Conservation (phyloP, 2,888 invertebrate species). For the Brachyopa scutellaris region DNA sequence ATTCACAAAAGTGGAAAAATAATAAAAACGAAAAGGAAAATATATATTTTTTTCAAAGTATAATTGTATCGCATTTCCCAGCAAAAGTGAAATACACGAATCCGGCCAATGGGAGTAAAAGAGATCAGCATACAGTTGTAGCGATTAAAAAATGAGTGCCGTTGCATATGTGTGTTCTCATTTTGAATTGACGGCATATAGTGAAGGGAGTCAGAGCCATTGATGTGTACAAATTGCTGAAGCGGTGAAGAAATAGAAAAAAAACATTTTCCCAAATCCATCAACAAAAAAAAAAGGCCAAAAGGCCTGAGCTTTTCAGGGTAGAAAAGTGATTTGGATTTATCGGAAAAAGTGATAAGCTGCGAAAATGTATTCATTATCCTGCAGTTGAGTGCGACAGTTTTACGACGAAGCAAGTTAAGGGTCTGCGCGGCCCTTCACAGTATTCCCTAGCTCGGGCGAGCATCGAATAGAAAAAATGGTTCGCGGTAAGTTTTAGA, state of each 20-base stretch:
- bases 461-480: conserved; percentile 44
- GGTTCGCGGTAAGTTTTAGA: conserved; percentile 65
- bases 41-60: conserved; percentile 29
- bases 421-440: not conserved
- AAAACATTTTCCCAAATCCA: conserved; percentile 39
- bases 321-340: too few relatives aligned
- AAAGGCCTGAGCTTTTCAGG: too few relatives aligned
- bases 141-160: conserved; percentile 36
- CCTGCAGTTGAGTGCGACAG: conserved; percentile 41
- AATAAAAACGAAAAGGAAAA: conserved; percentile 28
- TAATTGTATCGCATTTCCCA: conserved; percentile 50
- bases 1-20: conserved; percentile 6
- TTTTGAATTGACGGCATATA: conserved; percentile 27
- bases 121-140: not conserved
- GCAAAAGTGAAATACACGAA: conserved; percentile 13
- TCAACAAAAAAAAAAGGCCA: conserved; percentile 20
- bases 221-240: conserved; percentile 63
- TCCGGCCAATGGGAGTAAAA: not conserved
- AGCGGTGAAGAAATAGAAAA: conserved; percentile 59
- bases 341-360: conserved; percentile 23
- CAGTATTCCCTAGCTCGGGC: conserved; percentile 1
- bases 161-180: conserved; percentile 28
- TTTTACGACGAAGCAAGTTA: not conserved
- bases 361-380: conserved; percentile 22
- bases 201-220: conserved; percentile 45